Evolutionary conservation across 2,113 vertebrate species (phyloP).

Genomic region (Passerina amoena): DNA sequence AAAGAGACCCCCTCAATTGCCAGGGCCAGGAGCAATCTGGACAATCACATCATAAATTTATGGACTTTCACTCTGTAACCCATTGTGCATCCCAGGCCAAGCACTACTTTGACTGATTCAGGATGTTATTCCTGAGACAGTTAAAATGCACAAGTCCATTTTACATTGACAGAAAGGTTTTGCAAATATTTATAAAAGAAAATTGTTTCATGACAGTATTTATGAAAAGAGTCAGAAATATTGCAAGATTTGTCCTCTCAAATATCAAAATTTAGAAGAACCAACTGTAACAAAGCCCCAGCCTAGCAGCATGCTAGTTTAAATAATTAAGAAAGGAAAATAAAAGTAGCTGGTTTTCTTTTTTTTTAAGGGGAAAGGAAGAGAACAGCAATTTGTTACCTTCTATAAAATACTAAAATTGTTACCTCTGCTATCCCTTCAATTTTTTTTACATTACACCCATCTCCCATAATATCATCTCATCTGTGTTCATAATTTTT

Average conservation of each 20-base stretch:
- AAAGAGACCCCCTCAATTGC: background rate
- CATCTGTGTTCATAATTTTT: background rate
- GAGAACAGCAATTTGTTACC: background rate
- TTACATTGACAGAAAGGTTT: background rate
- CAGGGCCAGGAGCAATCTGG: background rate
- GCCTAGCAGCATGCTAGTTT: background rate
- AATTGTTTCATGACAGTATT: background rate
- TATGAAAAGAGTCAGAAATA: background rate
- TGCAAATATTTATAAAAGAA: background rate
- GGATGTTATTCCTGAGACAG: background rate
- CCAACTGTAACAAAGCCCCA: background rate
- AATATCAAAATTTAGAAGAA: background rate
- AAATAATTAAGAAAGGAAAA: background rate
- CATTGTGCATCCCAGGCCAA: rapidly evolving
- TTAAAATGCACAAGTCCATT: background rate
- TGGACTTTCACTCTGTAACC: background rate
- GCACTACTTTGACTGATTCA: background rate
- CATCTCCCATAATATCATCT: background rate
- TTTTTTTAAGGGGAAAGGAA: background rate
- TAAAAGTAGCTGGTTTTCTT: background rate
- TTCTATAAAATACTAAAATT: background rate
- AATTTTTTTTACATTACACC: background rate
- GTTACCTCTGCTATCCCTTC: background rate
- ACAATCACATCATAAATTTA: background rate
- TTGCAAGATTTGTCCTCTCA: background rate